Evolutionary conservation across 2,797 vertebrate genomes (phyloP).

Genomic region (Schizopygopsis pylzovi): DNA sequence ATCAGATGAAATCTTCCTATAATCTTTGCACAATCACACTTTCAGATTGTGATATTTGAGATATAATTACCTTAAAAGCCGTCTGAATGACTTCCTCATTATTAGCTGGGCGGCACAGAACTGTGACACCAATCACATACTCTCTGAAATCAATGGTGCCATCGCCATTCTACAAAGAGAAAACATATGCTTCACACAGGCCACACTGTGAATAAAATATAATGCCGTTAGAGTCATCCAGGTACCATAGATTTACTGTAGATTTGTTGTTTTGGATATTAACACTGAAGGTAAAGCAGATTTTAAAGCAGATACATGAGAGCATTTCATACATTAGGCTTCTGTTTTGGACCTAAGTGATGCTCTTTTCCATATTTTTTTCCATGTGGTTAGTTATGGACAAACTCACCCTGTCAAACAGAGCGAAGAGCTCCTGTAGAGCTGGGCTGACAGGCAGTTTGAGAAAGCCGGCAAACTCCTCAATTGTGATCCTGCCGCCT

Average conservation of each 20-base stretch:
- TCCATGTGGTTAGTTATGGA: background rate
- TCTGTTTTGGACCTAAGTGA: background rate
- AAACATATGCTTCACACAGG: background rate
- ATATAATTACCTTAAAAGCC: slow-evolving; percentile 88
- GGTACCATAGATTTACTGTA: background rate
- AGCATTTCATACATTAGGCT: background rate
- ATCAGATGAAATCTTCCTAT: background rate
- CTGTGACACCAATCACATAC: slow-evolving; percentile 96
- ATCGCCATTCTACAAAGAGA: slow-evolving; percentile 83
- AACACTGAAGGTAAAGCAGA: background rate
- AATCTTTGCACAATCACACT: background rate
- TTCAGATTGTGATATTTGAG: background rate
- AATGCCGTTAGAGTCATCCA: background rate
- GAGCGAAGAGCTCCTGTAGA: slow-evolving; percentile 88
- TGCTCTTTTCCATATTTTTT: background rate
- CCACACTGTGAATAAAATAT: background rate
- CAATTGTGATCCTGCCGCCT: slow-evolving; percentile 91
- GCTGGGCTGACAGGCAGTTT: slow-evolving; percentile 88
- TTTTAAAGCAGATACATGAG: background rate
- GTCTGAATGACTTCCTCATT: slow-evolving; percentile 91
- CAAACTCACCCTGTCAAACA: slow-evolving; percentile 93
- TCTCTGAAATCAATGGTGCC: slow-evolving; percentile 98
- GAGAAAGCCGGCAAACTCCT: slow-evolving; percentile 90
- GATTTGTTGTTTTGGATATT: background rate
- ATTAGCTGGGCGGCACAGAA: slow-evolving; percentile 94